A percentile compares a stretch with the other conserved stretches of the same genome.
These are phyloP conservation scores for Tenthredo amoena DNA, from an alignment of 2,888 invertebrate genomes.

Conservation along the genomic window DNA sequence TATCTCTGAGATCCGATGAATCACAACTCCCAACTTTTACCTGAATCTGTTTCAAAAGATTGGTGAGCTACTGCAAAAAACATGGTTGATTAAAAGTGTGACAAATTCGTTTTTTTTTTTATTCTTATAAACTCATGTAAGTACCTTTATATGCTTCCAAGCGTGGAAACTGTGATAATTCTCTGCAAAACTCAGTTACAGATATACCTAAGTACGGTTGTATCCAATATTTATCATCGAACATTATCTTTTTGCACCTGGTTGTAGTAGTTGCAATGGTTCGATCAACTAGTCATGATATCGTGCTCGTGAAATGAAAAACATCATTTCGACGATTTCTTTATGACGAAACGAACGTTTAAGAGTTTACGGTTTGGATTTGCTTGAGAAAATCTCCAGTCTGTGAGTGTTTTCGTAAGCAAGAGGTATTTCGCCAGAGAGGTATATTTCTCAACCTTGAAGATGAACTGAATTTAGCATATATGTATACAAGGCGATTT, in stretches of 20 bases:
- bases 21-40: too few relatives aligned
- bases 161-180: background rate
- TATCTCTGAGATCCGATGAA: too few relatives aligned
- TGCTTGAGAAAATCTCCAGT: too few relatives aligned
- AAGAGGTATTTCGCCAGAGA: background rate
- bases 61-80: too few relatives aligned
- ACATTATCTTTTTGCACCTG: background rate
- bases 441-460: background rate
- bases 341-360: background rate
- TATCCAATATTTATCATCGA: background rate
- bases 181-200: background rate
- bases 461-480: too few relatives aligned
- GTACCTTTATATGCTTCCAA: background rate
- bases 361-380: background rate
- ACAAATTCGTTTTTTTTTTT: too few relatives aligned
- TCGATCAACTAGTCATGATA: background rate
- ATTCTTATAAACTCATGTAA: too few relatives aligned
- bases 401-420: background rate
- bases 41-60: too few relatives aligned
- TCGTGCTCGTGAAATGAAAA: background rate
- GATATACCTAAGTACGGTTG: too few relatives aligned
- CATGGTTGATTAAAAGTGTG: background rate
- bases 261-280: background rate
- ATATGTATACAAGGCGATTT: too few relatives aligned
- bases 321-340: background rate